Evolutionary conservation across 35 echinoderm and acorn worm genomes (phyloP), one percentile per base, ranked within the genome.

Genomic region (Anneissia japonica): DNA sequence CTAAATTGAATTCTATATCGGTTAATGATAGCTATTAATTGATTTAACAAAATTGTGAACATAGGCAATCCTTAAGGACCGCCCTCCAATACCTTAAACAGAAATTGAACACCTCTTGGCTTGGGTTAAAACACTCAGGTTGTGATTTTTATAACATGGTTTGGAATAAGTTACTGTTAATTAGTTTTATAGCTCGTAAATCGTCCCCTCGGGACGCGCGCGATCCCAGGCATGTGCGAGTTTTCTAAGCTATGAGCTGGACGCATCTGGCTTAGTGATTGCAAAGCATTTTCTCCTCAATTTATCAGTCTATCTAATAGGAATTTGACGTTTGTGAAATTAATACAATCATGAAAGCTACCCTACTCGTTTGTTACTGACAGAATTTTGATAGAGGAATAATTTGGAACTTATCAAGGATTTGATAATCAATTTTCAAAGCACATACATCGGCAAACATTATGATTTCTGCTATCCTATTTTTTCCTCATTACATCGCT

Each of bases 21-120:
- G 51, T 64, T 64, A 64, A 64, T 64, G 51, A 64, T 64, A 64
- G 51, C 51, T 64, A 64, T 64, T 64, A 64, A 64, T 64, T 64
- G 51, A 64, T 64, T 64, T 64, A 64, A 64, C 51, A 64, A 23
- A 64, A 64, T 64, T 12, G 2, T 9, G 51, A 64, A 64, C 7
- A 64, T 23, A 2, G 26, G 5, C 51, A 64, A 64, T 64, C 51
- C 51, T 64, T 23, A 23, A 9, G 51, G 51, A 64, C 51, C 51
- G 51, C 51, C 51, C 51, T 64, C 1, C 51, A 12, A 9, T 64
- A 64, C 51, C 51, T 64, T 16, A 64, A 64, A 64, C 51, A 64
- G 19, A 64, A 64, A 64, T 64, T 64, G 51, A 64, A 64, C 51
- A 64, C 51, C 51, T 64, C 51, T 64, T 23, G 51, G 51, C 51